Conservation (phyloP, 2,113 vertebrate genomes). For the Psophia crepitans region DNA sequence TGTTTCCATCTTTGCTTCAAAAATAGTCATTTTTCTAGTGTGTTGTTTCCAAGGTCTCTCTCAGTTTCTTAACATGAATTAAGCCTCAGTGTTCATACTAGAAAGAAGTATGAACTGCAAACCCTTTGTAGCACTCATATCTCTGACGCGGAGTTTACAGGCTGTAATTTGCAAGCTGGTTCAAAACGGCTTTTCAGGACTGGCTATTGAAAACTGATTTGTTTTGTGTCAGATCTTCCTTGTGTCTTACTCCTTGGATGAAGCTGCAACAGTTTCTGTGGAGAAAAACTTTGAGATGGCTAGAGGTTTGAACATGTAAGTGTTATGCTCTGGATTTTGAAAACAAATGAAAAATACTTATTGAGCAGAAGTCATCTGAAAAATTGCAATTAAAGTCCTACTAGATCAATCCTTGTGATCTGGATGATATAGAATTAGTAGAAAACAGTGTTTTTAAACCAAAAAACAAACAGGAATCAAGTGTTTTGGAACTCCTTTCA, state of each 20-base stretch:
- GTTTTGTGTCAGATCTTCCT: not conserved
- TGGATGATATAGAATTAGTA: not conserved
- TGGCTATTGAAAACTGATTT: not conserved
- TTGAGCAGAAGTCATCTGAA: not conserved
- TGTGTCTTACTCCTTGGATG: not conserved
- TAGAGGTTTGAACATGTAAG: not conserved
- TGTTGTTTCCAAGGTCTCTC: not conserved
- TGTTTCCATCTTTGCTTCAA: no score
- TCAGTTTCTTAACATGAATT: not conserved
- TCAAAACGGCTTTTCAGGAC: not conserved
- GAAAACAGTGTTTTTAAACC: not conserved
- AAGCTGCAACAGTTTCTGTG: not conserved
- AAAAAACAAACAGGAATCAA: not conserved
- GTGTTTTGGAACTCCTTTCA: not conserved
- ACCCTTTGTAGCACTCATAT: rapidly evolving
- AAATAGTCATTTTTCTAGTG: not conserved
- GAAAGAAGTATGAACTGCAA: not conserved
- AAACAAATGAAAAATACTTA: not conserved
- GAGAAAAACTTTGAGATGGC: not conserved
- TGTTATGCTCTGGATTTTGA: not conserved
- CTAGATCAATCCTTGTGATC: not conserved
- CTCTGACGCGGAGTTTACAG: not conserved
- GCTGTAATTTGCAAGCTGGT: not conserved
- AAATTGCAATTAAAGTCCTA: not conserved
- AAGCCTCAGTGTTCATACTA: not conserved